A percentile compares a stretch with the other conserved stretches of the same genome.
phyloP scores from a whole-genome alignment of 2,888 invertebrate species.

The Metacarcinus magister region DNA sequence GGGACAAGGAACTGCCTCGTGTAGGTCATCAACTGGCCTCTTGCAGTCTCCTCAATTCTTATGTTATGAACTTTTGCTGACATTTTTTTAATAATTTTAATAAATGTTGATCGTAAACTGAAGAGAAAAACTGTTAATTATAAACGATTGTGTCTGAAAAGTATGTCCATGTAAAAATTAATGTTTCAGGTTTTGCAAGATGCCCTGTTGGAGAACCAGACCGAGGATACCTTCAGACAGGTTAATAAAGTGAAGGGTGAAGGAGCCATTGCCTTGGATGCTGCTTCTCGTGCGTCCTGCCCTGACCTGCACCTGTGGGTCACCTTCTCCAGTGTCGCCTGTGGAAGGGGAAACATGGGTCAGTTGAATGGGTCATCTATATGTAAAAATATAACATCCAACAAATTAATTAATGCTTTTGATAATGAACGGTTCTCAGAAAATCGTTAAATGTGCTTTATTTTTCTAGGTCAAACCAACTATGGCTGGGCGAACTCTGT shows the following conservation, averaged over 20 bases:
- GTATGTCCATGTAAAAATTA: not conserved
- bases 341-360: constrained; percentile 97
- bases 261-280: constrained; percentile 93
- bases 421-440: not conserved
- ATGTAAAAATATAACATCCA: not conserved
- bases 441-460: not conserved
- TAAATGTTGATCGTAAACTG: not conserved
- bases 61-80: no score
- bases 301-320: constrained; percentile 92
- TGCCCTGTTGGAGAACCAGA: constrained; percentile 94
- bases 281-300: constrained; percentile 90
- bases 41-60: no score
- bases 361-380: not conserved
- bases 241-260: constrained; percentile 93
- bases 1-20: no score
- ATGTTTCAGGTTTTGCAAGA: constrained; percentile 89
- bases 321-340: constrained; percentile 97
- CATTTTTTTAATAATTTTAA: not conserved
- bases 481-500: constrained; percentile 98
- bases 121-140: not conserved
- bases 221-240: constrained; percentile 90
- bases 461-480: constrained; percentile 91
- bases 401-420: not conserved
- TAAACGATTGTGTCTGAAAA: not conserved
- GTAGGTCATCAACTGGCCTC: no score